Conservation (phyloP, 2,797 vertebrate species). For the Crotalus adamanteus region DNA sequence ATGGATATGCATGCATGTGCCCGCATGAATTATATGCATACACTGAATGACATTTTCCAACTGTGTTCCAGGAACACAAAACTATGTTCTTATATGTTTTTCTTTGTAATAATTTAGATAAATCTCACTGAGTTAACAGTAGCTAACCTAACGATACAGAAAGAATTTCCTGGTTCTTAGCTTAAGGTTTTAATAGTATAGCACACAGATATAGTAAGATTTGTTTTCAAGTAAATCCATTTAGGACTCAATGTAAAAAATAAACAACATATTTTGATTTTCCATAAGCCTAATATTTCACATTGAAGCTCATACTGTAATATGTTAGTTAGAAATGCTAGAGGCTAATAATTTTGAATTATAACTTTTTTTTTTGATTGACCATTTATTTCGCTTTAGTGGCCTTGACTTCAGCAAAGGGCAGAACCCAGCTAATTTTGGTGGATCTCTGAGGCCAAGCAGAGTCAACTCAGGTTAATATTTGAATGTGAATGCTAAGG, state of each 20-base stretch:
- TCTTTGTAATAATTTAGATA: background rate
- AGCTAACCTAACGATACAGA: background rate
- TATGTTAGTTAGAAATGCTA: conserved; percentile 19
- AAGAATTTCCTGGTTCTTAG: background rate
- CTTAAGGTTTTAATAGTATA: background rate
- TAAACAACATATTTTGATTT: background rate
- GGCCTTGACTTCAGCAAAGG: conserved; percentile 4
- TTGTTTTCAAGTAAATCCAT: background rate
- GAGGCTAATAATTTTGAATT: conserved; percentile 24
- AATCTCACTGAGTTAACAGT: background rate
- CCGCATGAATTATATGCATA: too few species aligned
- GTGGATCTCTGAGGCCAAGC: background rate
- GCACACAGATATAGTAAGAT: background rate
- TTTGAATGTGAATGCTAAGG: background rate
- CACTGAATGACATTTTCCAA: background rate
- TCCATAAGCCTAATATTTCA: conserved; percentile 1
- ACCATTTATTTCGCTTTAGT: background rate
- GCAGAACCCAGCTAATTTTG: background rate
- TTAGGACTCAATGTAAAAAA: background rate
- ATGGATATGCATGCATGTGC: too few species aligned
- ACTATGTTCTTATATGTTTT: background rate
- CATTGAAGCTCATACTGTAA: background rate
- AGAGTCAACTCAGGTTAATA: background rate
- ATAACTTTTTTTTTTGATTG: background rate
- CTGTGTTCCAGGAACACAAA: background rate